Percentiles rank a stretch among this genome's conserved stretches.
These are phyloP conservation scores for Ostrea edulis DNA, from an alignment of 1,140 invertebrate species.

Conservation along the genomic window DNA sequence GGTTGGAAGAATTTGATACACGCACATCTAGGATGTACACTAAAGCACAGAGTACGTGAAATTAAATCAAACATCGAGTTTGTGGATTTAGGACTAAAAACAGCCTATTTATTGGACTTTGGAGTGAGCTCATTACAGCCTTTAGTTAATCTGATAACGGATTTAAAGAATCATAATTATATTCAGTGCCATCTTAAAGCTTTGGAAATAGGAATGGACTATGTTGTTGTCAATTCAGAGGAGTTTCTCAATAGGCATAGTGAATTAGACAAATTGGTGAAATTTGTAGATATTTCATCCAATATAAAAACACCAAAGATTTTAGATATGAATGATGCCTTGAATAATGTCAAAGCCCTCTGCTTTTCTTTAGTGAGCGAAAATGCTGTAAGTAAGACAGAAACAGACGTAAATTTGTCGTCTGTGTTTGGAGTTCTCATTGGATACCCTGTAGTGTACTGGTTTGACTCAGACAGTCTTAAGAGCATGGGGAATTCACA, in stretches of 20 bases:
- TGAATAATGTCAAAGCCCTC: background rate
- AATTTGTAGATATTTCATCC: conserved; percentile 27
- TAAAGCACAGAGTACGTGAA: conserved; percentile 1
- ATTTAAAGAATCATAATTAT: background rate
- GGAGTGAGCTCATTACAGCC: background rate
- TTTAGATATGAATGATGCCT: background rate
- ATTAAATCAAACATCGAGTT: background rate
- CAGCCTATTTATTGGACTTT: background rate
- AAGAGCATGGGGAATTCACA: background rate
- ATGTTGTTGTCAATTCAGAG: background rate
- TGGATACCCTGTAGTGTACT: conserved; percentile 19
- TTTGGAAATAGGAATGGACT: background rate
- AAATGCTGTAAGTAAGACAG: background rate
- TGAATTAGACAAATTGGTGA: background rate
- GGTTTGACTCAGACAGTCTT: conserved; percentile 12
- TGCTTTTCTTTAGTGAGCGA: background rate
- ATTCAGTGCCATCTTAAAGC: background rate
- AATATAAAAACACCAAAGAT: background rate
- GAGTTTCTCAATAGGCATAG: background rate
- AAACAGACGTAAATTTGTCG: background rate
- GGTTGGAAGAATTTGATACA: background rate
- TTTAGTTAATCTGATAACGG: background rate
- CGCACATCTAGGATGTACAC: background rate
- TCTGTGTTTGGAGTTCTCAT: background rate
- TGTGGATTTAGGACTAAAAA: conserved; percentile 6